Conservation (phyloP, 2,797 vertebrate genomes). For the Enteromius mattozi region DNA sequence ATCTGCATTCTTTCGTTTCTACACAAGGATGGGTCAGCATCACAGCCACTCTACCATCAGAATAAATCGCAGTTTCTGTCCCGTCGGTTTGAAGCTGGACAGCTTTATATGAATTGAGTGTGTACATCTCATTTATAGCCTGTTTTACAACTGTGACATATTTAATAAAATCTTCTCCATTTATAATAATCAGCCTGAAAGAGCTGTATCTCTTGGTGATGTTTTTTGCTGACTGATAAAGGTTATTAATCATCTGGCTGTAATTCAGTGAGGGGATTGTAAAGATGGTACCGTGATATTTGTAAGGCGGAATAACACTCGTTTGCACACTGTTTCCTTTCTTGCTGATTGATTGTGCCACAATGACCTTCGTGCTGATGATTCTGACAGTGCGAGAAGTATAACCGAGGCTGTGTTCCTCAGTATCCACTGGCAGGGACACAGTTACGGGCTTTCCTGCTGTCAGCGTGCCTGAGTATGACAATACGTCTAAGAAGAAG, state of each 20-base stretch:
- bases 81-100: conserved; percentile 45
- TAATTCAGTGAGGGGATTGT: conserved; percentile 61
- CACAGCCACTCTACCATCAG: conserved; percentile 36
- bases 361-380: conserved; percentile 32
- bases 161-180: accelerated
- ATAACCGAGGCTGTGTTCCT: not conserved
- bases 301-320: conserved; percentile 55
- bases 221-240: not conserved
- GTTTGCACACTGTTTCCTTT: conserved; percentile 67
- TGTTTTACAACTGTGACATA: accelerated
- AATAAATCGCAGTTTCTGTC: accelerated
- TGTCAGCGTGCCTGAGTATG: accelerated
- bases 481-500: accelerated
- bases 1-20: conserved; percentile 59
- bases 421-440: accelerated
- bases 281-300: conserved; percentile 60
- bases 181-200: conserved; percentile 73
- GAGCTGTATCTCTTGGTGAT: conserved; percentile 29
- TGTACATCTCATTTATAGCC: accelerated
- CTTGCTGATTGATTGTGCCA: conserved; percentile 46
- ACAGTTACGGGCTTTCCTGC: accelerated
- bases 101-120: not conserved
- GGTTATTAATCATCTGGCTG: accelerated
- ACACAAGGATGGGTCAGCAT: conserved; percentile 71
- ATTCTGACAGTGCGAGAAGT: conserved; percentile 18